Evolutionary conservation across 2,113 vertebrate genomes (phyloP).

Genomic region (Meriones unguiculatus): DNA sequence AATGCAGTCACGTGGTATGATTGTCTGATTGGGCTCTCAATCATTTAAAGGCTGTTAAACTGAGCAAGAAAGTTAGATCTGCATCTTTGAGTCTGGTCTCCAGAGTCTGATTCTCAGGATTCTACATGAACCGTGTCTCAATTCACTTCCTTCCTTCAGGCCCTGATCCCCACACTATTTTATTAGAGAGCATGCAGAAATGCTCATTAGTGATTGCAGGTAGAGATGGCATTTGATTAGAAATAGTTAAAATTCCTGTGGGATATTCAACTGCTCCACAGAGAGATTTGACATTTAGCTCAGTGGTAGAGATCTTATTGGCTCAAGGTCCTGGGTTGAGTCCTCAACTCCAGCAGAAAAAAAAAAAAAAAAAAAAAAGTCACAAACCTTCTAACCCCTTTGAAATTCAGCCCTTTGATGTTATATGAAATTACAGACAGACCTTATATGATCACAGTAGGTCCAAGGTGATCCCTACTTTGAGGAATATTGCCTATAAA

Average conservation of each 20-base stretch:
- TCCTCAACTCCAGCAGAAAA: neutral
- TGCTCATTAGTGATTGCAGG: neutral
- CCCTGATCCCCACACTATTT: neutral
- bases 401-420: neutral
- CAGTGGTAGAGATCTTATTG: neutral
- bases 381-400: neutral
- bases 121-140: too few relatives aligned
- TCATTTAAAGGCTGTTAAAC: too few relatives aligned
- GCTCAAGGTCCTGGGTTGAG: neutral
- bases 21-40: too few relatives aligned
- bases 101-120: too few relatives aligned
- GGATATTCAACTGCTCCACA: neutral
- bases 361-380: neutral
- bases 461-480: neutral
- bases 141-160: too few relatives aligned
- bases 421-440: neutral
- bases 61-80: too few relatives aligned
- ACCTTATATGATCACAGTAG: neutral
- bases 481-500: neutral
- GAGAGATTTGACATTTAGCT: neutral
- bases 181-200: constrained; percentile 10
- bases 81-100: too few relatives aligned
- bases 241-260: neutral
- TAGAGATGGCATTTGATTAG: neutral
- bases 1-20: neutral